Evolutionary conservation across 2,888 invertebrate species (phyloP).

Genomic region (Serrognathus titanus): DNA sequence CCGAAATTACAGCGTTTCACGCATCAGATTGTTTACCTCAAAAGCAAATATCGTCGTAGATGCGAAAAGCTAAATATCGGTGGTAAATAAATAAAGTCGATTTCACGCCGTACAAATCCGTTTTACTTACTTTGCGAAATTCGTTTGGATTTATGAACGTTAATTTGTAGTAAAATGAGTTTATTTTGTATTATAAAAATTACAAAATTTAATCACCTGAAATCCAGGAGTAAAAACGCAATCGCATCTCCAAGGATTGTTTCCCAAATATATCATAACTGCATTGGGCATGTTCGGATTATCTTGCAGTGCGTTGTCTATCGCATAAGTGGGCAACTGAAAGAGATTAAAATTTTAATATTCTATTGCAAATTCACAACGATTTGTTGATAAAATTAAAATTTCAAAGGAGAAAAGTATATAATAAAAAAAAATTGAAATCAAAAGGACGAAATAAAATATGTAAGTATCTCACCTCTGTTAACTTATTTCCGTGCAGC

Average conservation of each 20-base stretch:
- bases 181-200: not conserved
- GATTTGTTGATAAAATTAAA: too few species aligned
- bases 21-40: too few species aligned
- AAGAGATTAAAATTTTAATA: conserved; percentile 27
- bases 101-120: not conserved
- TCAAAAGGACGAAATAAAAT: not conserved
- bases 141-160: too few species aligned
- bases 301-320: conserved; percentile 73
- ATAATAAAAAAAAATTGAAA: conserved; percentile 10
- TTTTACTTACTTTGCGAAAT: too few species aligned
- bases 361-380: too few species aligned
- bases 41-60: too few species aligned
- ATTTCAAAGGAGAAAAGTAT: too few species aligned
- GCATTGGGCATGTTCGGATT: conserved; percentile 72
- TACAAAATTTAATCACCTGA: conserved; percentile 50
- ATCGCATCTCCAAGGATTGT: conserved; percentile 81
- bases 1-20: too few species aligned
- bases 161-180: too few species aligned
- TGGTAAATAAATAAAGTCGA: not conserved
- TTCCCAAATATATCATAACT: conserved; percentile 65
- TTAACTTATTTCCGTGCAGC: conserved; percentile 67
- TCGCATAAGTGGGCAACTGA: conserved; percentile 75
- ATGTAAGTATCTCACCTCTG: conserved; percentile 56
- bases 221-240: conserved; percentile 77
- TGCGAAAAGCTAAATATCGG: too few species aligned